Evolutionary conservation across 2,113 vertebrate species (phyloP), one percentile per base, ranked within the genome.

Genomic region (Eulacestoma nigropectus): DNA sequence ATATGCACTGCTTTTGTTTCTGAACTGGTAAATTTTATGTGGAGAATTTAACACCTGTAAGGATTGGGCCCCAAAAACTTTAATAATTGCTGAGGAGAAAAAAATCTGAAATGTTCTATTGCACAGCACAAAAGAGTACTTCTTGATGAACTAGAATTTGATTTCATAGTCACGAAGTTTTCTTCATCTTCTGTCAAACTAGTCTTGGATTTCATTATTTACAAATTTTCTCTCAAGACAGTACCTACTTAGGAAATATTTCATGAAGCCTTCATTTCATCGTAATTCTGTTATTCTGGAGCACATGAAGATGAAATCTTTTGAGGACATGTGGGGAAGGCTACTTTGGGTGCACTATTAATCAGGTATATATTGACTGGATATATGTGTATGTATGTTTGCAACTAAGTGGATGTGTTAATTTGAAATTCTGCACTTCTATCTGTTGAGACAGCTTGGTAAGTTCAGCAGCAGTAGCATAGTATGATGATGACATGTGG

Each of bases 1-100:
- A 62, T 76, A 88, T 84, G 72, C 17, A 44, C n/a, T 75, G 13
- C 64, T 90, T 87, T 95, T 91, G 78, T 91, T 95, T 93, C 72
- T 88, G 32, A 84, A 49, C 35, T 63, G 52, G 49, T 67, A n/a
- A 39, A 56, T 75, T 67, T 55, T 65, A 56, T 41, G 10, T 73
- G 46, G 16, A 32, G 33, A 93, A 44, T 83, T 90, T 59, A 73
- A 35, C 56, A 46, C 52, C 44, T 55, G 9, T 74, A 67, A 59
- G 25, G 59, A 62, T 26, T 83, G 33, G 25, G 10, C 62, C 55
- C 33, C 47, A n/a, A 83, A 76, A 85, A 10, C 33, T 85, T 25
- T 42, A 91, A 22, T 72, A 50, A 13, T 77, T 95, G 22, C 32
- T 65, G 50, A 47, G 41, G 20, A 16, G 37, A 3, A 32, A 68